Conservation (phyloP, 2,888 invertebrate genomes). For the Eristalinus aeneus region DNA sequence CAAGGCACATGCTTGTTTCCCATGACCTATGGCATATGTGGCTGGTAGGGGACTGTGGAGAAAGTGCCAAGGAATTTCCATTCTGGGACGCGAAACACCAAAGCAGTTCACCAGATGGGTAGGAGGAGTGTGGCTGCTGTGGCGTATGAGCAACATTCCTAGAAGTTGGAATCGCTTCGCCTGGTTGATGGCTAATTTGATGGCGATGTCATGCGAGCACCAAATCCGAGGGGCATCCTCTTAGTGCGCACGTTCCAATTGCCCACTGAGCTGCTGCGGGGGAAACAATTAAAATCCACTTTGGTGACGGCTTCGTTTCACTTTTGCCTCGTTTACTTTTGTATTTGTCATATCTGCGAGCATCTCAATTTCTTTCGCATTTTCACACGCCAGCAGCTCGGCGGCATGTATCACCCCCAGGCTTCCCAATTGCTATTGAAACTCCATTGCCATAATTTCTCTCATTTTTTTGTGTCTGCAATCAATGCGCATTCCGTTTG, state of each 20-base stretch:
- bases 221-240: background rate
- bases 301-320: slow-evolving; percentile 52
- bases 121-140: no score
- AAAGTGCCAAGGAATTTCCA: background rate
- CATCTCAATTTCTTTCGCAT: slow-evolving; percentile 2
- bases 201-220: background rate
- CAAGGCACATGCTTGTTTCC: background rate
- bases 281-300: slow-evolving; percentile 55
- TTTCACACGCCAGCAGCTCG: slow-evolving; percentile 19
- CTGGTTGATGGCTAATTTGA: background rate
- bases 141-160: no score
- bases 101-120: no score
- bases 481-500: slow-evolving; percentile 17
- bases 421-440: background rate
- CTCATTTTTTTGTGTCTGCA: background rate
- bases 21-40: slow-evolving; percentile 3
- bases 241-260: slow-evolving; percentile 22
- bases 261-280: slow-evolving; percentile 21
- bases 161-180: background rate
- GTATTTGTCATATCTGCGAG: background rate
- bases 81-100: background rate
- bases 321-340: slow-evolving; percentile 5
- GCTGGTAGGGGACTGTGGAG: background rate
- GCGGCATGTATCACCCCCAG: slow-evolving; percentile 22
- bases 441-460: background rate